Evolutionary conservation across 1,140 invertebrate genomes (phyloP), one percentile per base, ranked within the genome.

Genomic region (Cepaea nemoralis): DNA sequence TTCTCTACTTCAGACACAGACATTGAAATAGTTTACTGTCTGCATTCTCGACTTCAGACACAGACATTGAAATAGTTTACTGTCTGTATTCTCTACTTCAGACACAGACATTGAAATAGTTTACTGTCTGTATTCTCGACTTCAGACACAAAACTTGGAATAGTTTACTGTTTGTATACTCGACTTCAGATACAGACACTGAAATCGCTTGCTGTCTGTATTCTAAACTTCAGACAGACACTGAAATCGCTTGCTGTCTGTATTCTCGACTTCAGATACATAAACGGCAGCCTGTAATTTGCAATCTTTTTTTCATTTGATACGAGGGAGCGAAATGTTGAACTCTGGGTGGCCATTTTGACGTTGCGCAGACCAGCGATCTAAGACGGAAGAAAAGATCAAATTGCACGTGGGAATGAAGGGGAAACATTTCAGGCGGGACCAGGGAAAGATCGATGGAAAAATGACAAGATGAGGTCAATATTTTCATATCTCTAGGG

Each of bases 381-480:
- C 35, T 59, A 50, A 39, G 55, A 59, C 75, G 75, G 37, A 59
- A 42, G 16, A 42, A 50, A n/a, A 37, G 33, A 50, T 55, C 42
- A 39, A 59, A 50, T 59, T 50, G 45, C 75, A 77, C 48, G 37
- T 33, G 48, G 75, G 50, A 50, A 59, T 50, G 48, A 37, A 39
- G 48, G 50, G 50, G 75, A 35, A 55, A 50, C 48, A n/a, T 39
- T 59, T 77, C n/a, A 37, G 12, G 55, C 48, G 48, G 48, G 35
- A 37, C 33, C 22, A 77, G 75, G 37, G 24, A 77, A 24, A 63
- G 55, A 55, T 37, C 37, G 75, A 50, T 50, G 40, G n/a, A 33
- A 42, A 74, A 74, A 42, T 74, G 75, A 63, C 48, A 77, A 63
- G 75, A 39, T 37, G 75, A n/a, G 48, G 48, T 59, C 55, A 77